phyloP scores from a whole-genome alignment of 2,888 invertebrate genomes.

The Eristalis arbustorum region DNA sequence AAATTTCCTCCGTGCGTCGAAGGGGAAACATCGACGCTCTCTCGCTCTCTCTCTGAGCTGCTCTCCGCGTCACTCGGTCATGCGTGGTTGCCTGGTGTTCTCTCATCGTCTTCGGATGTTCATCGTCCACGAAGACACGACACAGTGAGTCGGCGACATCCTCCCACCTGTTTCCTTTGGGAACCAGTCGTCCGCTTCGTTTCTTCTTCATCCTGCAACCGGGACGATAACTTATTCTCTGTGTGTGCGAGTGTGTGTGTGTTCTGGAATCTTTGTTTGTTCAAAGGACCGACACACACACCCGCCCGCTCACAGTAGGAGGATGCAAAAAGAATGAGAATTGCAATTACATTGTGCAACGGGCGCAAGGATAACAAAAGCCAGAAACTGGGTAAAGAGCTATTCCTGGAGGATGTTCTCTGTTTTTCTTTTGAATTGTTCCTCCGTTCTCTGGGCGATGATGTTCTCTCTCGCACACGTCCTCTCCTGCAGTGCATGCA shows the following conservation, averaged over 20 bases:
- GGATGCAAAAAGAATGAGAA: constrained; percentile 49
- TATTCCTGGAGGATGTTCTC: constrained; percentile 63
- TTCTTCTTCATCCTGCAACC: constrained; percentile 15
- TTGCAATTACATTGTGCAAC: constrained; percentile 62
- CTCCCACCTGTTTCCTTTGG: constrained; percentile 61
- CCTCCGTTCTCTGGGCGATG: constrained; percentile 19
- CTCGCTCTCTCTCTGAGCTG: neutral
- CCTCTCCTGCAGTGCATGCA: constrained; percentile 7
- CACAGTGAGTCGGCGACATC: constrained; percentile 10
- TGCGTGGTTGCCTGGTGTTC: neutral
- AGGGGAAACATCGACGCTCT: constrained; percentile 27
- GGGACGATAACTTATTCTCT: neutral
- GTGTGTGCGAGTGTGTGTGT: neutral
- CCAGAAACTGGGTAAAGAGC: constrained; percentile 62
- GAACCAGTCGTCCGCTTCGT: neutral
- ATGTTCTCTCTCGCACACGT: neutral
- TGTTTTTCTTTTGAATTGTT: constrained; percentile 50
- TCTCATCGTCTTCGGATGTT: neutral
- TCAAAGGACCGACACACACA: neutral
- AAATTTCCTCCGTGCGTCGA: neutral
- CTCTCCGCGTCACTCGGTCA: neutral
- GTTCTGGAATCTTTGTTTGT: constrained; percentile 12
- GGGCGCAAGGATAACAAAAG: constrained; percentile 47
- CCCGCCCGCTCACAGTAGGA: neutral
- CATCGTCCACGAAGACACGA: constrained; percentile 1